Evolutionary conservation across 2,888 invertebrate species (phyloP).

Genomic region (Stenolophus ochropezus): DNA sequence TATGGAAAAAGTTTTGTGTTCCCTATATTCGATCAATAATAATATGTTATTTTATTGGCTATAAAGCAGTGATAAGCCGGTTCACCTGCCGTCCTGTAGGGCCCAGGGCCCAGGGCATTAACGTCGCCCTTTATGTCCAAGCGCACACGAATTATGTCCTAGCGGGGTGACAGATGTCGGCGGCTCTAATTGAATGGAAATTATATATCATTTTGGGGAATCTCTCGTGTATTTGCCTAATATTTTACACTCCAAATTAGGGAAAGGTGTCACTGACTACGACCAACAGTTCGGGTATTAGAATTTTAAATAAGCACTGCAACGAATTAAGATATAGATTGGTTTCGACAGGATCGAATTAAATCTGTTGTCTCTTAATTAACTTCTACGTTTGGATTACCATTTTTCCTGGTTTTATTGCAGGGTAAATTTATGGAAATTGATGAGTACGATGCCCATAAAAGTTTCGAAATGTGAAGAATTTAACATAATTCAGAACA

Average conservation of each 20-base stretch:
- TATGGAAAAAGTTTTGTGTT: neutral
- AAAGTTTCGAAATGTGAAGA: too few species aligned
- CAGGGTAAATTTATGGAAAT: neutral
- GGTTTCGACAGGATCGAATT: neutral
- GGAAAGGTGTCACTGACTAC: slow-evolving; percentile 1
- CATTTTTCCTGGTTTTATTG: neutral
- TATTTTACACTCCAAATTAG: slow-evolving; percentile 33
- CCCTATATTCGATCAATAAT: slow-evolving; percentile 46
- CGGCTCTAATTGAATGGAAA: slow-evolving; percentile 23
- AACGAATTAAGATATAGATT: neutral
- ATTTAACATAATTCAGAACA: too few species aligned
- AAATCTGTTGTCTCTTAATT: neutral
- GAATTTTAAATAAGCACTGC: neutral
- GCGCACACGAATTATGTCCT: slow-evolving; percentile 8
- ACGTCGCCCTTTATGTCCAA: slow-evolving; percentile 17
- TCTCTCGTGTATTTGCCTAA: slow-evolving; percentile 33
- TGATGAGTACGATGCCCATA: too few species aligned
- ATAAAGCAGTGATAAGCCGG: slow-evolving; percentile 52
- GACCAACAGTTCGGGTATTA: neutral
- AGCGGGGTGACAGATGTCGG: slow-evolving; percentile 15
- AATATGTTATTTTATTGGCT: slow-evolving; percentile 55
- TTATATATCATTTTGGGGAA: slow-evolving; percentile 27
- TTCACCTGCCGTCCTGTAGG: slow-evolving; percentile 45
- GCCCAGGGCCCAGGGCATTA: neutral
- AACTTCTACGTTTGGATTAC: neutral